Percentiles rank a stretch among this genome's conserved stretches.
Evolutionary conservation across 2,113 vertebrate genomes (phyloP).

Genomic region (Gracilinanus agilis): DNA sequence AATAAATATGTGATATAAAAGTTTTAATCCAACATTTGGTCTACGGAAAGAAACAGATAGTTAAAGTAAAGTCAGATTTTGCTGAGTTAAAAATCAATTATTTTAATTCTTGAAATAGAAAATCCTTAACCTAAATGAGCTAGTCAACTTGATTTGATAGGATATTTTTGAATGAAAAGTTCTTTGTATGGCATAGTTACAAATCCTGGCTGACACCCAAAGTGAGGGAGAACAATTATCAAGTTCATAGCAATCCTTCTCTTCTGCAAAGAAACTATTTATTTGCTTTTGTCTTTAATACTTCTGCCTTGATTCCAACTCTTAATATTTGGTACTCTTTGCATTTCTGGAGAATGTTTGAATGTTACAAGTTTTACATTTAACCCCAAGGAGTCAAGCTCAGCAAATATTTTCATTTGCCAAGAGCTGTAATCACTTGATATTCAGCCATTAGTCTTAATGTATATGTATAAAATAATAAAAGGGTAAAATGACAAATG

Average conservation of each 20-base stretch:
- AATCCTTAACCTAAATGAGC: slow-evolving; percentile 45
- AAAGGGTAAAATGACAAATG: no score
- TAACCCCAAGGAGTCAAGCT: slow-evolving; percentile 46
- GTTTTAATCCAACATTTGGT: slow-evolving; percentile 13
- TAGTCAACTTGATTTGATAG: slow-evolving; percentile 45
- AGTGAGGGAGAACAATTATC: slow-evolving; percentile 7
- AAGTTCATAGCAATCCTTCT: slow-evolving; percentile 41
- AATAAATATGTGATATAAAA: slow-evolving; percentile 53
- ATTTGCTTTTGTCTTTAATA: slow-evolving; percentile 57
- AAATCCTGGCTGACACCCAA: slow-evolving; percentile 53
- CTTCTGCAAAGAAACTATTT: slow-evolving; percentile 66
- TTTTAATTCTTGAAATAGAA: slow-evolving; percentile 48
- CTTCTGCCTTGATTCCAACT: background rate
- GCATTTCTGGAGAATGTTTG: slow-evolving; percentile 8
- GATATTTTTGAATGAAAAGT: slow-evolving; percentile 47
- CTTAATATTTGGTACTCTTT: background rate
- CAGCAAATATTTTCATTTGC: slow-evolving; percentile 69
- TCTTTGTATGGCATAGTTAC: slow-evolving; percentile 47
- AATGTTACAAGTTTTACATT: slow-evolving; percentile 54
- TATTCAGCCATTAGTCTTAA: background rate
- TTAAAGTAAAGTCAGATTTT: slow-evolving; percentile 52
- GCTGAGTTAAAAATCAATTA: slow-evolving; percentile 46
- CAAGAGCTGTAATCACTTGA: background rate
- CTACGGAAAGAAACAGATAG: slow-evolving; percentile 14
- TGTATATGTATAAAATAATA: background rate